These are phyloP conservation scores for Camelus dromedarius DNA, from an alignment of 2,113 vertebrate genomes.

Conservation along the genomic window DNA sequence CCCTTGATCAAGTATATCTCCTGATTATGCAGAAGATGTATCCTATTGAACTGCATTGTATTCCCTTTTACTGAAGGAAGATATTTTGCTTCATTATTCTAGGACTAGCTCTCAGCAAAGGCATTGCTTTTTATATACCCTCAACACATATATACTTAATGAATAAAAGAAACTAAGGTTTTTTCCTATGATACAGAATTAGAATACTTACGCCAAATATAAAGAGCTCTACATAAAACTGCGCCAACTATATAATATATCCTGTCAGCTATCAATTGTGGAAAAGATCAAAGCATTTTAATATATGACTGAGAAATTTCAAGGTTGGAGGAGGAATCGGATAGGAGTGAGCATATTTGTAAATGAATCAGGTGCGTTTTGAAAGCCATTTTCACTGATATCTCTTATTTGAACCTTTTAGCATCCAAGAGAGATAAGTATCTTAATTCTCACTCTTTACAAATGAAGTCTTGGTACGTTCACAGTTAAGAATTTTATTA, in stretches of 20 bases:
- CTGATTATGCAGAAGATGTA: background rate
- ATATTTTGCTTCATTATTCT: background rate
- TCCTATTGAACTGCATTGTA: background rate
- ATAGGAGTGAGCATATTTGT: background rate
- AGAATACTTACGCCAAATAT: background rate
- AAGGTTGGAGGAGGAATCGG: background rate
- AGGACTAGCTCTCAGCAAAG: background rate
- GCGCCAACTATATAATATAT: background rate
- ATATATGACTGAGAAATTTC: background rate
- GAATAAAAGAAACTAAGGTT: background rate
- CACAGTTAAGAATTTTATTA: background rate
- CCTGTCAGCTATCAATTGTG: background rate
- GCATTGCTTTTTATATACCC: background rate
- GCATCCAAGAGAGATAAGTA: background rate
- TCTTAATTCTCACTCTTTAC: background rate
- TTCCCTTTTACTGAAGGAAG: background rate
- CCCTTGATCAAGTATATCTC: background rate
- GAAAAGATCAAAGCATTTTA: background rate
- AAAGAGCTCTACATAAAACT: background rate
- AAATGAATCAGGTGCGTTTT: background rate
- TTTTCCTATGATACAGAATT: background rate
- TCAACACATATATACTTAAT: background rate
- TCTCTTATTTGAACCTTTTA: background rate
- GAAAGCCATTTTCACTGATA: background rate
- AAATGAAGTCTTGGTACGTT: background rate